Evolutionary conservation across 2,888 invertebrate species (phyloP).

Genomic region (Caenorhabditis plicata): DNA sequence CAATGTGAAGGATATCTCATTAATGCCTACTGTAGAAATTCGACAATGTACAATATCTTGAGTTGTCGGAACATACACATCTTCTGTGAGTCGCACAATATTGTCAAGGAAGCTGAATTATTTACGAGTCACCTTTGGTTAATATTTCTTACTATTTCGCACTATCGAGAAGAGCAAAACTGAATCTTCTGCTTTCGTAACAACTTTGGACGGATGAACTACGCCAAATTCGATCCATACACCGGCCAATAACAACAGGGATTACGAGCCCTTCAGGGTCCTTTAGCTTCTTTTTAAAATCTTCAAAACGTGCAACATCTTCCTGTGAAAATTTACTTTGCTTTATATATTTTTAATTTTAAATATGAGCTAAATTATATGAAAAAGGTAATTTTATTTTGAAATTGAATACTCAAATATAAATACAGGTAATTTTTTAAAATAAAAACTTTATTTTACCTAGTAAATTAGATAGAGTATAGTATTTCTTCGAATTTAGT

Average conservation of each 20-base stretch:
- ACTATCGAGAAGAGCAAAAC: constrained; percentile 40
- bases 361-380: background rate
- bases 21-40: constrained; percentile 45
- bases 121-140: background rate
- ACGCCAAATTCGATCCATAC: constrained; percentile 49
- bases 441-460: no score
- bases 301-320: constrained; percentile 39
- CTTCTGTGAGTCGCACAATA: constrained; percentile 40
- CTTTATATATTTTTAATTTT: constrained; percentile 1
- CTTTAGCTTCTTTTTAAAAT: constrained; percentile 29
- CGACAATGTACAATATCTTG: constrained; percentile 65
- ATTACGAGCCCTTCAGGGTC: constrained; percentile 35
- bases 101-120: constrained; percentile 48
- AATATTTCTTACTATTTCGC: constrained; percentile 42
- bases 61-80: constrained; percentile 45
- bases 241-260: constrained; percentile 38
- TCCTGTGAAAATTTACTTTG: constrained; percentile 31
- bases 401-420: no score
- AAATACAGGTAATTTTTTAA: no score
- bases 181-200: constrained; percentile 38
- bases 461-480: no score
- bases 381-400: background rate
- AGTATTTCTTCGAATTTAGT: no score
- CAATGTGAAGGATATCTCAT: constrained; percentile 40
- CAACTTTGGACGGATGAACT: constrained; percentile 30